phyloP scores from a whole-genome alignment of 2,797 vertebrate species.

The Gila robusta region DNA sequence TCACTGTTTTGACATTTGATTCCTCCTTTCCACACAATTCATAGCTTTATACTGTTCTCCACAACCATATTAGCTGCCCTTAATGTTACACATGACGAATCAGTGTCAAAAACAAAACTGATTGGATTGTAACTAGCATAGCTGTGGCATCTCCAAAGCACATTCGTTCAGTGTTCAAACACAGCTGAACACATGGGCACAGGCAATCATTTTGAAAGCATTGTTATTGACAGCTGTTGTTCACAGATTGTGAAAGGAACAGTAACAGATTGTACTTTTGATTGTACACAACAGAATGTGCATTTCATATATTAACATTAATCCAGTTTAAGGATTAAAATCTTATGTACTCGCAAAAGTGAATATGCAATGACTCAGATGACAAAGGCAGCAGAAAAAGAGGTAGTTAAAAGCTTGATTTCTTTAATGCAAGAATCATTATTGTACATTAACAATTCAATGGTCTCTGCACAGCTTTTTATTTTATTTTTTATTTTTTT shows the following conservation, averaged over 20 bases:
- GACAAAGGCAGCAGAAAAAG: conserved; percentile 35
- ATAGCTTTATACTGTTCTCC: background rate
- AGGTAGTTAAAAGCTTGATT: conserved; percentile 65
- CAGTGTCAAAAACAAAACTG: background rate
- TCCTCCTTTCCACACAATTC: background rate
- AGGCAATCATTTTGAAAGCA: conserved; percentile 19
- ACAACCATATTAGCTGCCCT: background rate
- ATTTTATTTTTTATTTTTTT: conserved; percentile 65
- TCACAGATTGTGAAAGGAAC: conserved; percentile 26
- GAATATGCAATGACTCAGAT: background rate
- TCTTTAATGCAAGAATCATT: conserved; percentile 84
- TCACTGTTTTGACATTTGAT: background rate
- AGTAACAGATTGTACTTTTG: conserved; percentile 34
- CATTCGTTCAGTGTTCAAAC: background rate
- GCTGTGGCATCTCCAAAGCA: background rate
- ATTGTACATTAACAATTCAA: conserved; percentile 81
- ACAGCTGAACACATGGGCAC: conserved; percentile 28
- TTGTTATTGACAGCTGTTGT: conserved; percentile 33
- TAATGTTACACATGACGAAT: background rate
- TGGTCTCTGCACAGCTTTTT: conserved; percentile 73
- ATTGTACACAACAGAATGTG: background rate
- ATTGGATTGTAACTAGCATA: background rate
- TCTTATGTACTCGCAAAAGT: background rate
- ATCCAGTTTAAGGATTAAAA: conserved; percentile 16
- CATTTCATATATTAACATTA: conserved; percentile 10